Base-by-base conservation (phyloP, 1,140 invertebrate genomes). In the Lycorma delicatula region DNA sequence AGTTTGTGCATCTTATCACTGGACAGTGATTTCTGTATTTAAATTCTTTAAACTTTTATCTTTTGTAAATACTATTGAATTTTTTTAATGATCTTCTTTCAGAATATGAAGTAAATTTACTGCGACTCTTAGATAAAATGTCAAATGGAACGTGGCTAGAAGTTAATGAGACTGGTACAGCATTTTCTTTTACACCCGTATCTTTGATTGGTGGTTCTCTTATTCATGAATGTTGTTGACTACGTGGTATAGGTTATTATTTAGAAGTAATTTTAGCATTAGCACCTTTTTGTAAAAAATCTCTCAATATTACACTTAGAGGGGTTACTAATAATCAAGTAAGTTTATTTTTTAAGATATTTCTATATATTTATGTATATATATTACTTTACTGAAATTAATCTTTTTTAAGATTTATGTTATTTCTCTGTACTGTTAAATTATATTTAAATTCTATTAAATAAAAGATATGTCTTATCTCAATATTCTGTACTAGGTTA, bases 251-350 rank as follows among this genome's bases (percentile, higher is more conserved):
- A 66, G 85, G 85, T 65, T 98, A 98, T 74, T 98, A 92, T 71
- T 75, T 99, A 61, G 95, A 99, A 78, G 81, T 83, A 7, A 68
- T 98, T 0, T 74, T 98, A 59, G 85, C 86, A 41, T 67, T 99
- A 36, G 95, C 91, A 13, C 92, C 95, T 18, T 99, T 98, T 74
- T 97, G 91, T 70, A 98, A 99, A 76, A 84, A 83, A 66, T 84
- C 92, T 3, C 54, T 99, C 1, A 77, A 89, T 67, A 82, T 84
- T 11, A 89, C 82, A 7, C 72, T 99, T 1, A 82, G 76, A 70
- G 97, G 97, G 12, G 81, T 98, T 0, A 98, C 95, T 9, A 94
- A 93, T 74, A 90, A 89, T 69, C 76, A 80, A 56, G 75, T 83
- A 66, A 56, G n/a, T 18, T n/a, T n/a, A n/a, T n/a, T n/a, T n/a